Evolutionary conservation across 2,888 invertebrate genomes (phyloP).

Genomic region (Conus canariensis): DNA sequence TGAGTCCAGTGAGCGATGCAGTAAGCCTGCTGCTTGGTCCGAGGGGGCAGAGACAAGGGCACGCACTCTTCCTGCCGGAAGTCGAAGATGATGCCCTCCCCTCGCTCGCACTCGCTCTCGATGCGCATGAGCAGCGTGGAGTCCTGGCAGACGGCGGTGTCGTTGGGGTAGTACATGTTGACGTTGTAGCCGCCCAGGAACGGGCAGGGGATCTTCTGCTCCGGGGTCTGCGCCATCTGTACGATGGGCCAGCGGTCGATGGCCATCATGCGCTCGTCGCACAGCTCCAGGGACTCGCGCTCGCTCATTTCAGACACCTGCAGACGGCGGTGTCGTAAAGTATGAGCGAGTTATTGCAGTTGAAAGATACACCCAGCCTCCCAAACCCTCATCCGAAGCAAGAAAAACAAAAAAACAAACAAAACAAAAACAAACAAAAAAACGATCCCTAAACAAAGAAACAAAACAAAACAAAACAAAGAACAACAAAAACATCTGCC

Average conservation of each 20-base stretch:
- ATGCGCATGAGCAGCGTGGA: constrained; percentile 56
- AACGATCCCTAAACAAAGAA: too few relatives aligned
- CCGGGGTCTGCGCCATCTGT: constrained; percentile 47
- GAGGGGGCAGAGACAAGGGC: constrained; percentile 54
- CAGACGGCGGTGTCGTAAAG: constrained; percentile 17
- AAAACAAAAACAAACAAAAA: too few relatives aligned
- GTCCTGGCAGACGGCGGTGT: constrained; percentile 50
- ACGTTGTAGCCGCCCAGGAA: constrained; percentile 59
- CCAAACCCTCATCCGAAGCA: too few relatives aligned
- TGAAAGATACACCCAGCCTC: too few relatives aligned
- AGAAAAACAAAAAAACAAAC: too few relatives aligned
- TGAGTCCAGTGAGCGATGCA: constrained; percentile 67
- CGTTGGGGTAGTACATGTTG: constrained; percentile 50
- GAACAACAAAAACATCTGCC: too few relatives aligned
- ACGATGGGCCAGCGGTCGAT: constrained; percentile 71
- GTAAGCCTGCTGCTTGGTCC: constrained; percentile 53
- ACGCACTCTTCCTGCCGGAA: constrained; percentile 63
- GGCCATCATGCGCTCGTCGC: constrained; percentile 61
- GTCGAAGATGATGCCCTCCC: constrained; percentile 67
- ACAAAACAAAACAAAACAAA: too few relatives aligned
- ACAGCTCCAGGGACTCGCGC: constrained; percentile 51
- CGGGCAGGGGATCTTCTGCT: constrained; percentile 51
- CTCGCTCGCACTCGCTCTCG: constrained; percentile 70
- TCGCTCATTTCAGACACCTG: constrained; percentile 47
- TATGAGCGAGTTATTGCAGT: too few relatives aligned